Evolutionary conservation across 2,888 invertebrate species (phyloP).

Genomic region (Antheraea yamamai): DNA sequence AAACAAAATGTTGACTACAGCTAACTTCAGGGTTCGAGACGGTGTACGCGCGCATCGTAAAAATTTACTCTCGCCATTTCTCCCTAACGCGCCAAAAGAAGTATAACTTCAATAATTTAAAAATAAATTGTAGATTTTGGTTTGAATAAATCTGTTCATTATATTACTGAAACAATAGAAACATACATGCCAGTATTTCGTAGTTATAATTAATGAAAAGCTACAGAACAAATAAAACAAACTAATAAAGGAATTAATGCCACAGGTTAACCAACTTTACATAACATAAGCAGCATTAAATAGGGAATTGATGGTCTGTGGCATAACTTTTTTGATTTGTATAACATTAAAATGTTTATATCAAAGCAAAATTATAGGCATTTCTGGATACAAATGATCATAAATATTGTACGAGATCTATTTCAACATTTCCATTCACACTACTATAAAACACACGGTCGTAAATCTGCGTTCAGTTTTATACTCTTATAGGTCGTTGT

Average conservation of each 20-base stretch:
- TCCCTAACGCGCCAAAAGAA: too few relatives aligned
- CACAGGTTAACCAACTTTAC: not conserved
- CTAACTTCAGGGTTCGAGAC: too few relatives aligned
- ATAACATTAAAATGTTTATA: not conserved
- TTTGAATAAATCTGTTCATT: not conserved
- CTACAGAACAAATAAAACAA: not conserved
- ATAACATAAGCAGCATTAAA: not conserved
- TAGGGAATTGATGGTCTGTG: not conserved
- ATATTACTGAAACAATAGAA: not conserved
- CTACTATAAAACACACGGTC: conserved; percentile 59
- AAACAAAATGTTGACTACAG: too few relatives aligned
- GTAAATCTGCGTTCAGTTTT: conserved; percentile 54
- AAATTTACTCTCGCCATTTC: too few relatives aligned
- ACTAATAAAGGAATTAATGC: not conserved
- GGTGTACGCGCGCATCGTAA: too few relatives aligned
- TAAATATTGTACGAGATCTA: conserved; percentile 36
- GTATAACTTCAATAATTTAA: too few relatives aligned
- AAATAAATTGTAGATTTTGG: too few relatives aligned
- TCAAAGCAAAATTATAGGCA: not conserved
- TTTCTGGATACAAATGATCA: not conserved
- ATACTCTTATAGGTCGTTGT: conserved; percentile 51
- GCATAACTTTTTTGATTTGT: not conserved
- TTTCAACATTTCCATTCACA: conserved; percentile 65
- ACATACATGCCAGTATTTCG: too few relatives aligned
- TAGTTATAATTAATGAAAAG: not conserved